Evolutionary conservation across 1,140 invertebrate species (phyloP).

Genomic region (Muscidifurax raptorellus): DNA sequence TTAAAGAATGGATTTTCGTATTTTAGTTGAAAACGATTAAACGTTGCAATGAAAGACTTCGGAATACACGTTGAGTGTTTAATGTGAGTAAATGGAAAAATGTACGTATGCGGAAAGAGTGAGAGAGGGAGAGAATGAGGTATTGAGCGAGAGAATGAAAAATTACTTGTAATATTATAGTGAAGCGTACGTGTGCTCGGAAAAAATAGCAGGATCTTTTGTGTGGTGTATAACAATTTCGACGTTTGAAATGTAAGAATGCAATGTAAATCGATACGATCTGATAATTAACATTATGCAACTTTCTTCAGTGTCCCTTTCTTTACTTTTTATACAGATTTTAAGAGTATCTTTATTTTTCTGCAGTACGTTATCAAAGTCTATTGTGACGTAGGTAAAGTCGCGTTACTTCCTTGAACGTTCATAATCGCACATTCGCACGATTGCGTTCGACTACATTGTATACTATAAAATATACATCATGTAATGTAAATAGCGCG

Average conservation of each 20-base stretch:
- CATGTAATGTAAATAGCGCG: slow-evolving; percentile 57
- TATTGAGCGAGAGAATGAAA: slow-evolving; percentile 29
- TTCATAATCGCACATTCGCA: slow-evolving; percentile 52
- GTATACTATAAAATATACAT: slow-evolving; percentile 52
- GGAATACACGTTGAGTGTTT: slow-evolving; percentile 23
- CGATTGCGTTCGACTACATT: slow-evolving; percentile 52
- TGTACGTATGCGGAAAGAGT: not conserved
- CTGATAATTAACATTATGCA: slow-evolving; percentile 37
- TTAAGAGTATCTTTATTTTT: slow-evolving; percentile 43
- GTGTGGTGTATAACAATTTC: slow-evolving; percentile 11
- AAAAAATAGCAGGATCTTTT: slow-evolving; percentile 27
- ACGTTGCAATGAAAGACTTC: slow-evolving; percentile 21
- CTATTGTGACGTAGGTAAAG: slow-evolving; percentile 45
- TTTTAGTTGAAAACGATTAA: slow-evolving; percentile 20
- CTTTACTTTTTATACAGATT: slow-evolving; percentile 47
- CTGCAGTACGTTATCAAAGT: slow-evolving; percentile 40
- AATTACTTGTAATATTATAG: slow-evolving; percentile 31
- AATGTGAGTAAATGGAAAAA: not conserved
- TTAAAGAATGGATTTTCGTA: not conserved
- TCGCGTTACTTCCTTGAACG: slow-evolving; percentile 54
- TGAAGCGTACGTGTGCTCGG: slow-evolving; percentile 30
- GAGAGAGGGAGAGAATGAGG: too few relatives aligned
- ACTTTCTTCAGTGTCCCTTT: slow-evolving; percentile 44
- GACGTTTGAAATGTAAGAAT: slow-evolving; percentile 8
- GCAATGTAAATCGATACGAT: slow-evolving; percentile 43